Base-by-base conservation (phyloP, 2,113 vertebrate genomes). In the Lycocorax pyrrhopterus region DNA sequence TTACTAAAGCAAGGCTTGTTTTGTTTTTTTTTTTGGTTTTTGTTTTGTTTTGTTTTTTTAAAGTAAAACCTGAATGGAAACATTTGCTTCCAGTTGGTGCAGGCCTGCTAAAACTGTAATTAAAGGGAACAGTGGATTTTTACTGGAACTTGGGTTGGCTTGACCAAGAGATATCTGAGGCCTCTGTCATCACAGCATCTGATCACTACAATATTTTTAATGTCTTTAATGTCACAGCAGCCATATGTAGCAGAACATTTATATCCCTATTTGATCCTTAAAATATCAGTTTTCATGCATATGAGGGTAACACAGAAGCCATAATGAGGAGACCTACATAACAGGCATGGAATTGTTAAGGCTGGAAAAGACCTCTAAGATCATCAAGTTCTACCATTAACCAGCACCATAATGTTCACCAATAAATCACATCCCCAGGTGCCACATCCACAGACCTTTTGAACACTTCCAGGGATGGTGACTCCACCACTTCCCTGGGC, bases 321-420 rank as follows among this genome's bases (percentile, higher is more conserved):
- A 1, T 59, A 41, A 30, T 17, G 46, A 53, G 32, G 43, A 78
- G 21, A 37, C 4, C 4, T 71, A 23, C 12, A 5, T 20, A 29
- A 41, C 6, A 59, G 37, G 12, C 15, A 16, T 6, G 14, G 69
- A 81, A 27, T 53, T 17, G 5, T 46, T 30, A 52, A 76, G 39
- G 25, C 37, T 74, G 37, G 33, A 67, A 46, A 67, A 52, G 13
- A 30, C 7, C 27, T 52, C 33, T 27, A 29, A 14, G 37, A 3
- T 33, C 44, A n/a, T 17, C 0, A 0, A 9, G 13, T 64, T n/a
- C 8, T 6, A 33, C 6, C 51, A 22, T 33, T 32, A 26, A 44
- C 6, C 16, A 81, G 37, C 32, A 59, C 21, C 32, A 37, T 21
- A 0, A 0, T 16, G 13, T 14, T 67, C 32, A 58, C 14, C 51